Percentiles rank a stretch among this genome's conserved stretches.
phyloP scores from a whole-genome alignment of 2,113 vertebrate genomes.

The Ictalurus punctatus region DNA sequence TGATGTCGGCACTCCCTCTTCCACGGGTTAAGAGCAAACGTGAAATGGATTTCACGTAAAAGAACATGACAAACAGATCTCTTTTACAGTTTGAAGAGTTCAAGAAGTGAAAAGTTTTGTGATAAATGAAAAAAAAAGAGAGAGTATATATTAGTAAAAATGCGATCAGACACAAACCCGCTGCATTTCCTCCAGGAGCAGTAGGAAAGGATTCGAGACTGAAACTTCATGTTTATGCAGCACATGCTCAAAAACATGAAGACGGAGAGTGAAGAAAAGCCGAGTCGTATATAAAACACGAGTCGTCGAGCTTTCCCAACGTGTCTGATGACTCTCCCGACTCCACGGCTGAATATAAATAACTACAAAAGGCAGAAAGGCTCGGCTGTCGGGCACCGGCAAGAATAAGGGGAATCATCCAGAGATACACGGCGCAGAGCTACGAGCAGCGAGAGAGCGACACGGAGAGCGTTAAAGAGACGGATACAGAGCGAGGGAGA shows the following conservation, averaged over 20 bases:
- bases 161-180: neutral
- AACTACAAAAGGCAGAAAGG: constrained; percentile 22
- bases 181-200: neutral
- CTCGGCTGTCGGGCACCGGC: constrained; percentile 11
- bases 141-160: no score
- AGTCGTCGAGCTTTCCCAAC: neutral
- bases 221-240: neutral
- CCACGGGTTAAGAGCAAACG: neutral
- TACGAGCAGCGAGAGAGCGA: neutral
- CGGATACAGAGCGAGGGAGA: neutral
- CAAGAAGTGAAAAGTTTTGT: neutral
- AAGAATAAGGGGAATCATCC: constrained; percentile 17
- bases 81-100: neutral
- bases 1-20: no score
- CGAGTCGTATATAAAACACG: neutral
- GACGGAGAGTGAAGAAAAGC: neutral
- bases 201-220: neutral
- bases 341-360: constrained; percentile 18
- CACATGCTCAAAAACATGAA: neutral
- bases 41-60: neutral
- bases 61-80: neutral
- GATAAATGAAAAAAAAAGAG: neutral
- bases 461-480: neutral
- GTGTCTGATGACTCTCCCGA: constrained; percentile 9
- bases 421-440: constrained; percentile 8